phyloP scores from a whole-genome alignment of 2,113 vertebrate species.

The Regulus satrapa region DNA sequence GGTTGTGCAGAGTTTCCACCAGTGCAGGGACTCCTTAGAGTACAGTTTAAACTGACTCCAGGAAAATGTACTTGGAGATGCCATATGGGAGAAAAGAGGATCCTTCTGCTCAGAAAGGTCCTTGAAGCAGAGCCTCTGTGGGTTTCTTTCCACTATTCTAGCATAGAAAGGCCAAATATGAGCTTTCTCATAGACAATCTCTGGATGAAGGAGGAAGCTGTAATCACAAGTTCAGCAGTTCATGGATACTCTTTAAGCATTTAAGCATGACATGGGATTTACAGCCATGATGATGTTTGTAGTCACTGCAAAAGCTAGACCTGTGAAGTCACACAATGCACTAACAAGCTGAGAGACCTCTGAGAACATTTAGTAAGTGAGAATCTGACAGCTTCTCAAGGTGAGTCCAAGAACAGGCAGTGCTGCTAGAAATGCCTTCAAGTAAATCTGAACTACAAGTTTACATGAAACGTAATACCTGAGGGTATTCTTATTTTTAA shows the following conservation, averaged over 20 bases:
- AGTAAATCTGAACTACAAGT: background rate
- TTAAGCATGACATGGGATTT: background rate
- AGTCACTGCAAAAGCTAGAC: background rate
- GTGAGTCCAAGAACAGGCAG: background rate
- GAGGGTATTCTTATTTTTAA: background rate
- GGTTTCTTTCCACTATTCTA: background rate
- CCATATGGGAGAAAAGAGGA: background rate
- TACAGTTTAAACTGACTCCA: background rate
- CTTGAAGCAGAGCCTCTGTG: background rate
- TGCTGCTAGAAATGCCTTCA: background rate
- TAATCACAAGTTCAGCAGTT: constrained; percentile 5
- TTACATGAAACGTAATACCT: background rate
- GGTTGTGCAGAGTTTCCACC: background rate
- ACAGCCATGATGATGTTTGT: background rate
- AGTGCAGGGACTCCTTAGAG: background rate
- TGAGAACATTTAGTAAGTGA: background rate
- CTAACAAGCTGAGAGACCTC: constrained; percentile 4
- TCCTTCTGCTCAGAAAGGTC: background rate
- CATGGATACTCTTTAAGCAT: background rate
- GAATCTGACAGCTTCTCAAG: constrained; percentile 1
- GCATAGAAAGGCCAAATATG: background rate
- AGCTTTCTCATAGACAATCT: background rate
- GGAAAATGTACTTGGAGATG: background rate
- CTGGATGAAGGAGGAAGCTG: background rate
- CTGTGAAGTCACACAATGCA: background rate